A percentile compares a stretch with the other conserved stretches of the same genome.
Conservation (phyloP, 2,888 invertebrate species). For the Megaustenia siamemsis region DNA sequence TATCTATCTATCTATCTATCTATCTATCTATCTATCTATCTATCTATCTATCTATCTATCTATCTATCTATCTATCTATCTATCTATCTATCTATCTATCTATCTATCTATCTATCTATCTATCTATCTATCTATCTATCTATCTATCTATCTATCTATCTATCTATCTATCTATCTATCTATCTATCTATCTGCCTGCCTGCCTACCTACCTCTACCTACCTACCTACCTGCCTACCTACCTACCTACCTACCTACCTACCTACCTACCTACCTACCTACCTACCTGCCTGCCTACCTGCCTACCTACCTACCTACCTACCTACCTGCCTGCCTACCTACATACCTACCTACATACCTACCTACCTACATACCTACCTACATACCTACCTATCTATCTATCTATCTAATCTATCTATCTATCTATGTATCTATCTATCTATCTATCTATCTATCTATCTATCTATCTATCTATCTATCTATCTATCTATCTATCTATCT, state of each 20-base stretch:
- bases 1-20: slow-evolving; percentile 1
- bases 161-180: slow-evolving; percentile 1
- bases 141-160: background rate
- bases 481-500: background rate
- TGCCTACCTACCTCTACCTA: too few relatives aligned
- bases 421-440: slow-evolving; percentile 30
- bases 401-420: too few relatives aligned
- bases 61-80: slow-evolving; percentile 1
- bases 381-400: too few relatives aligned
- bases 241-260: too few relatives aligned
- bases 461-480: background rate
- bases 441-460: slow-evolving; percentile 1
- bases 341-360: too few relatives aligned
- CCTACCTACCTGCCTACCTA: too few relatives aligned
- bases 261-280: too few relatives aligned
- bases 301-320: too few relatives aligned
- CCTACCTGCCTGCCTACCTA: too few relatives aligned
- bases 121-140: background rate
- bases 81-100: slow-evolving; percentile 1
- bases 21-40: slow-evolving; percentile 1
- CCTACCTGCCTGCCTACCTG: too few relatives aligned
- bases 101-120: slow-evolving; percentile 1
- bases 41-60: slow-evolving; percentile 1
- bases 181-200: too few relatives aligned
- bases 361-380: too few relatives aligned